phyloP scores from a whole-genome alignment of 2,888 invertebrate genomes.

The Stenichneumon culpator region DNA sequence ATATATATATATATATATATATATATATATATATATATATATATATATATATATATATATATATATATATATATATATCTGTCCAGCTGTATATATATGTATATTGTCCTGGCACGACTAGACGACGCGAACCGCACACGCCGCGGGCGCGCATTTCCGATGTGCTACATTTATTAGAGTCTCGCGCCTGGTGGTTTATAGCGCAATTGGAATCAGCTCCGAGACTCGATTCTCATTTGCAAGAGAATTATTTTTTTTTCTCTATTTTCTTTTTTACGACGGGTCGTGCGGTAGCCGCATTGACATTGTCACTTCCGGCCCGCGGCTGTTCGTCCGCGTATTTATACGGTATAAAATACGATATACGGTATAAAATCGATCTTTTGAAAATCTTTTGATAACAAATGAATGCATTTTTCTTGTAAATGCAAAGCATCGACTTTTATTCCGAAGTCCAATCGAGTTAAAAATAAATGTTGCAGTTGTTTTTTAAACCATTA shows the following conservation, averaged over 20 bases:
- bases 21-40: slow-evolving; percentile 12
- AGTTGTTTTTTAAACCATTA: neutral
- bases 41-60: slow-evolving; percentile 17
- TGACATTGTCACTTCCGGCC: slow-evolving; percentile 4
- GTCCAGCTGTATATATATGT: slow-evolving; percentile 16
- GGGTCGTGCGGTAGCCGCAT: neutral
- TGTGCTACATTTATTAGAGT: slow-evolving; percentile 37
- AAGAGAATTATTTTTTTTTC: neutral
- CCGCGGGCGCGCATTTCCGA: slow-evolving; percentile 34
- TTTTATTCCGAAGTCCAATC: neutral
- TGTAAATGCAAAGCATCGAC: neutral
- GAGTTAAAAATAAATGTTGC: neutral
- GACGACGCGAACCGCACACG: slow-evolving; percentile 29
- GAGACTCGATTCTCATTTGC: slow-evolving; percentile 7
- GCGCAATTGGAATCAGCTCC: slow-evolving; percentile 13
- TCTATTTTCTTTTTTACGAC: neutral
- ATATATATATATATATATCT: slow-evolving; percentile 9
- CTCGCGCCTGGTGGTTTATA: slow-evolving; percentile 14
- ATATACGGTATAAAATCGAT: neutral
- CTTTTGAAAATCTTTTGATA: neutral
- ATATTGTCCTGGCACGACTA: slow-evolving; percentile 12
- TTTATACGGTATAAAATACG: neutral
- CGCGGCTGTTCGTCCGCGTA: neutral
- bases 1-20: slow-evolving; percentile 21
- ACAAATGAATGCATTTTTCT: neutral